phyloP scores from a whole-genome alignment of 2,113 vertebrate genomes.

The Euleptes europaea region DNA sequence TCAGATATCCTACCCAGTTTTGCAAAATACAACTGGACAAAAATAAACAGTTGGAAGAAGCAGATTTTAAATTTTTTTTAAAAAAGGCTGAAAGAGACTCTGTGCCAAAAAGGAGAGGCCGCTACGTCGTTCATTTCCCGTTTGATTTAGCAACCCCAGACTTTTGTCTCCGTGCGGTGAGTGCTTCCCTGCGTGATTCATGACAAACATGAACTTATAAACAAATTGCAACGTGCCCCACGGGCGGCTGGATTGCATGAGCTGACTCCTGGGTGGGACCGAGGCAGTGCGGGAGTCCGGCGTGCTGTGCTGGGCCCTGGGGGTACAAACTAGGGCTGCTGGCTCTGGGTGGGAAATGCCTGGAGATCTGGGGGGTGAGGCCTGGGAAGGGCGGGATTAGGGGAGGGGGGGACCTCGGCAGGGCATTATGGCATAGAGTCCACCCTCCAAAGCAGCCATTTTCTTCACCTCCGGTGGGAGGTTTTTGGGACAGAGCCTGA shows the following conservation, averaged over 20 bases:
- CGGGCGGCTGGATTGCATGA: neutral
- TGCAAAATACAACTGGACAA: conserved; percentile 64
- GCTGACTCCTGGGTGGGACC: neutral
- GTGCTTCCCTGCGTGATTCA: conserved; percentile 79
- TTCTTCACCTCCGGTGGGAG: too few relatives aligned
- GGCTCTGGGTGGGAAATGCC: too few relatives aligned
- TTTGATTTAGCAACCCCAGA: conserved; percentile 74
- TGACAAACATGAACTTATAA: conserved; percentile 74
- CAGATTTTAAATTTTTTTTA: conserved; percentile 18
- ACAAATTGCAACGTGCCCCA: conserved; percentile 51
- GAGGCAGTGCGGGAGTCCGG: neutral
- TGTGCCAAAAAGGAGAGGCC: conserved; percentile 74
- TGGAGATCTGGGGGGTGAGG: too few relatives aligned
- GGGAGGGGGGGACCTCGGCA: too few relatives aligned
- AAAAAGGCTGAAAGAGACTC: conserved; percentile 45
- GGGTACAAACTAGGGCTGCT: too few relatives aligned
- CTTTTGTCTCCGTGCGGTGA: conserved; percentile 79
- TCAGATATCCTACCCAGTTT: conserved; percentile 63
- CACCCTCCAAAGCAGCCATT: too few relatives aligned
- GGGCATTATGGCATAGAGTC: too few relatives aligned
- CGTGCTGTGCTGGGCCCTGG: too few relatives aligned
- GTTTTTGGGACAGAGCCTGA: too few relatives aligned
- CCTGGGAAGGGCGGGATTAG: too few relatives aligned
- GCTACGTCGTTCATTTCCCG: conserved; percentile 77
- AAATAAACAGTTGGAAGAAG: conserved; percentile 57